These are phyloP conservation scores for Bryconaethiops microstoma DNA, from an alignment of 2,797 vertebrate genomes.

Conservation along the genomic window DNA sequence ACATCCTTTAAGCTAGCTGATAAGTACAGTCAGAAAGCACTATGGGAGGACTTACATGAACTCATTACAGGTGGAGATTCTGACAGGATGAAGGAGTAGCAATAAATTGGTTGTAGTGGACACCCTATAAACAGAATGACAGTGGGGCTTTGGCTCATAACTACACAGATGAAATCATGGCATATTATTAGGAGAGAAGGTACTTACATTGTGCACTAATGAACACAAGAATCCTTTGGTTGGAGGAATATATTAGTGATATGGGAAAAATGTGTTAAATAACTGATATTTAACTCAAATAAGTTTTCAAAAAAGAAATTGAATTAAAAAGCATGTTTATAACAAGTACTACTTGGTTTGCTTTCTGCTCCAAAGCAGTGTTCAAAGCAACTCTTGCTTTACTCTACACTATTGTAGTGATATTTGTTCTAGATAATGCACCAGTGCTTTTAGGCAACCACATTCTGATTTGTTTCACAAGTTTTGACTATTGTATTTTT, in stretches of 20 bases:
- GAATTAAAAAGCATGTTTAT: no score
- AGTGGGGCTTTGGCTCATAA: slow-evolving; percentile 6
- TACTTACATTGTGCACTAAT: not conserved
- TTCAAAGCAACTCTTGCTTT: no score
- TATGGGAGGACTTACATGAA: slow-evolving; percentile 10
- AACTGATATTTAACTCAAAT: not conserved
- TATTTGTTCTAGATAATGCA: no score
- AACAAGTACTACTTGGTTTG: no score
- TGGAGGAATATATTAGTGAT: not conserved
- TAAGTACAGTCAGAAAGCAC: slow-evolving; percentile 14
- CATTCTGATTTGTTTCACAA: no score
- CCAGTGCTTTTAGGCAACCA: no score
- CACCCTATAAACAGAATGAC: slow-evolving; percentile 7
- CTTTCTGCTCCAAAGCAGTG: no score
- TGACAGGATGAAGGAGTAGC: slow-evolving; percentile 8
- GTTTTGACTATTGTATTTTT: not conserved
- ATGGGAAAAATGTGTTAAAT: not conserved
- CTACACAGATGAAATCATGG: slow-evolving; percentile 22
- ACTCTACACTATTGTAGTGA: no score
- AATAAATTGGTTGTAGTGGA: slow-evolving; percentile 1
- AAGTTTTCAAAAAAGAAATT: no score
- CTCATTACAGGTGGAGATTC: slow-evolving; percentile 41
- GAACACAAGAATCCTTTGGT: no score
- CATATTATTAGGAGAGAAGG: slow-evolving; percentile 9
- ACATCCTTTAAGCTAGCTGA: slow-evolving; percentile 6